Conservation (phyloP, 2,113 vertebrate genomes). For the Montifringilla adamsi region DNA sequence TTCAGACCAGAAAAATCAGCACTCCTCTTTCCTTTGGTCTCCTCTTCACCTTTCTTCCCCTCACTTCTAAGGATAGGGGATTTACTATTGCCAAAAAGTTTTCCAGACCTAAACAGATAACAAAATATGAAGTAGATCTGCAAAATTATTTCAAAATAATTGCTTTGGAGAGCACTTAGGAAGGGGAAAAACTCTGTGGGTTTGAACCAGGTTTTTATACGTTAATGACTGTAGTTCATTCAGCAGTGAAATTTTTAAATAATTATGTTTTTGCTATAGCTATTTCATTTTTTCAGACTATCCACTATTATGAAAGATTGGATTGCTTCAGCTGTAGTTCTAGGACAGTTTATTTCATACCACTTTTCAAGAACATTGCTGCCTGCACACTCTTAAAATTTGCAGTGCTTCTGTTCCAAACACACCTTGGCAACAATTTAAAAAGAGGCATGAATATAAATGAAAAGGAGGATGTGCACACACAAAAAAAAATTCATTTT, state of each 20-base stretch:
- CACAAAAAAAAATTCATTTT: not conserved
- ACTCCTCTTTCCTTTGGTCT: not conserved
- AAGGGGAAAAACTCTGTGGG: not conserved
- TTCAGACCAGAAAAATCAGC: not conserved
- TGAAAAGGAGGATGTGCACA: not conserved
- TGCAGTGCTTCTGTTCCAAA: not conserved
- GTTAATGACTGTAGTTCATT: not conserved
- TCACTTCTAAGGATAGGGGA: not conserved
- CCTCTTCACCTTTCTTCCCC: not conserved
- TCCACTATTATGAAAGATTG: not conserved
- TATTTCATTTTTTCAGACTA: not conserved
- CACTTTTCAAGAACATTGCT: not conserved
- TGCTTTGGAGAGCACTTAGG: not conserved
- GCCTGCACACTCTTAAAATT: not conserved
- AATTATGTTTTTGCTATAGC: not conserved
- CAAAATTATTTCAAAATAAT: not conserved
- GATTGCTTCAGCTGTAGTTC: not conserved
- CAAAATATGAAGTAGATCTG: not conserved
- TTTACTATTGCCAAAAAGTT: not conserved
- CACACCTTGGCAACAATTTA: fast-evolving
- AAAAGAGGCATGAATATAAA: not conserved
- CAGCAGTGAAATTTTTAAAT: not conserved
- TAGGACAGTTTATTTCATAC: not conserved
- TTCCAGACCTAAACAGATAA: not conserved
- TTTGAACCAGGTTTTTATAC: not conserved